Percentiles rank a stretch among this genome's conserved stretches.
These are phyloP conservation scores for Euzetes globulus DNA, from an alignment of 2,888 invertebrate species.

Conservation along the genomic window DNA sequence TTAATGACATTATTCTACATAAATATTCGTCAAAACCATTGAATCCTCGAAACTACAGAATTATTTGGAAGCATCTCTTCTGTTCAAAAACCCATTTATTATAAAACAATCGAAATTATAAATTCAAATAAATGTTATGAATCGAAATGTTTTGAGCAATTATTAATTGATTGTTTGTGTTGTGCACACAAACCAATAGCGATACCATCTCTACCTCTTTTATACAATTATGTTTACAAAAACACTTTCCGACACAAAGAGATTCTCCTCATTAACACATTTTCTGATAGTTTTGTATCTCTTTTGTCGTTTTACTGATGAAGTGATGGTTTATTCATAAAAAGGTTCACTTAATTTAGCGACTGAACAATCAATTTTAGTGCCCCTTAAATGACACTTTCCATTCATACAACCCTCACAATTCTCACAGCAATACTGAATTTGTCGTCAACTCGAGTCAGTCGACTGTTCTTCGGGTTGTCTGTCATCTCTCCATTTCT, in stretches of 20 bases:
- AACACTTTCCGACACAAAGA: background rate
- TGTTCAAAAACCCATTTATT: too few relatives aligned
- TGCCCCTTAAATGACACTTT: constrained; percentile 28
- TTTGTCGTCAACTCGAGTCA: background rate
- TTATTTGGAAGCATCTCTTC: too few relatives aligned
- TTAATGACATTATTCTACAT: too few relatives aligned
- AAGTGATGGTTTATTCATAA: constrained; percentile 15
- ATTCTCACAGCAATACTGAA: background rate
- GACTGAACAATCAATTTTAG: constrained; percentile 3
- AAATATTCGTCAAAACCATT: too few relatives aligned
- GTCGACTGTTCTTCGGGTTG: background rate
- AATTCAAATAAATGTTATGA: background rate
- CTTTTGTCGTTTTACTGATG: background rate
- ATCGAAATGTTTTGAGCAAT: background rate
- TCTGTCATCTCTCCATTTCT: background rate
- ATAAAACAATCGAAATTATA: background rate
- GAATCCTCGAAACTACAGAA: too few relatives aligned
- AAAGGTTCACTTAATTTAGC: background rate
- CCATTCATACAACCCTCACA: constrained; percentile 6
- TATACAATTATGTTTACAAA: background rate
- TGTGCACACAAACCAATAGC: background rate
- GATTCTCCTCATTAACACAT: background rate
- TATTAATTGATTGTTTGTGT: background rate
- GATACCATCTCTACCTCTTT: background rate
- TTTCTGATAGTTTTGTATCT: background rate